Evolutionary conservation across 2,113 vertebrate genomes (phyloP).

Genomic region (Carassius auratus): DNA sequence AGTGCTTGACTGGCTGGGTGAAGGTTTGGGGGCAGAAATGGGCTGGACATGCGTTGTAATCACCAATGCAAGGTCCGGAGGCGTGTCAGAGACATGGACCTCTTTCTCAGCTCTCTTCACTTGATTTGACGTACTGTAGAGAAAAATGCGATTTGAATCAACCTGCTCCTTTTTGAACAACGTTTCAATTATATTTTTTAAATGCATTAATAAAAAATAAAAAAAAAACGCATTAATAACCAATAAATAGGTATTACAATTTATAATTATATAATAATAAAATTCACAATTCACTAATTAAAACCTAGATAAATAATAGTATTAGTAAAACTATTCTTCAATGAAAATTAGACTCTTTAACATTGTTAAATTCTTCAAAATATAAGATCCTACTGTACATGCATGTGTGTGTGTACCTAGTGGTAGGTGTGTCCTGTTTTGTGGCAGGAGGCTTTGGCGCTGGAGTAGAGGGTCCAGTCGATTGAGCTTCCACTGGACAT

Average conservation of each 20-base stretch:
- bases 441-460: constrained; percentile 8
- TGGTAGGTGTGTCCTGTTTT: constrained; percentile 13
- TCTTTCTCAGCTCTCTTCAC: constrained; percentile 22
- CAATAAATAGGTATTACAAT: too few species aligned
- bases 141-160: not conserved
- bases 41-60: constrained; percentile 42
- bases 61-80: constrained; percentile 15
- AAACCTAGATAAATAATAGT: not conserved
- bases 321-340: not conserved
- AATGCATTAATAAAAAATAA: not conserved
- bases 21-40: constrained; percentile 42
- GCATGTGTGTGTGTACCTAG: constrained; percentile 24
- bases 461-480: not conserved
- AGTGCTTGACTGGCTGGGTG: constrained; percentile 11
- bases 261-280: too few species aligned
- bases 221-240: too few species aligned
- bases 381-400: not conserved
- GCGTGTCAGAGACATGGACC: constrained; percentile 30
- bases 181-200: not conserved
- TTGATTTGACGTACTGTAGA: constrained; percentile 26
- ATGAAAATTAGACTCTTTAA: not conserved
- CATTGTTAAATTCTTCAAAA: not conserved
- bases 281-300: too few species aligned
- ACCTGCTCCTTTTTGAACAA: not conserved
- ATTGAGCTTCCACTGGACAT: not conserved